Evolutionary conservation across 1,140 invertebrate genomes (phyloP).

Genomic region (Globodera ellingtonae): DNA sequence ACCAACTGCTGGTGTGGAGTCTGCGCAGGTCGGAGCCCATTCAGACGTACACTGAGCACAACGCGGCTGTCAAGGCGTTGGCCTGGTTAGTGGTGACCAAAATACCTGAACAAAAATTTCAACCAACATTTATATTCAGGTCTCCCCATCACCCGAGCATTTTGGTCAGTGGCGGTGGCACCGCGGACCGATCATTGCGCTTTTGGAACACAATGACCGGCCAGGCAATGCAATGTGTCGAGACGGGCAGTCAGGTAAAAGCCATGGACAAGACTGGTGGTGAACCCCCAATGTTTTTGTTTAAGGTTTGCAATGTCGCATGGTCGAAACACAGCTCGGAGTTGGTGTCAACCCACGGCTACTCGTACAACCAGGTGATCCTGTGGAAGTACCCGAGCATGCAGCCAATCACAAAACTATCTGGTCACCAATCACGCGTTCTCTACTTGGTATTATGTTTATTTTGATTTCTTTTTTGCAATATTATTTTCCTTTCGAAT

Average conservation of each 20-base stretch:
- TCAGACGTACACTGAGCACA: slow-evolving; percentile 94
- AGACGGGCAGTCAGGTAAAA: slow-evolving; percentile 83
- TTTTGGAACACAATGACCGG: slow-evolving; percentile 99
- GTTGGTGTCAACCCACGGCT: slow-evolving; percentile 90
- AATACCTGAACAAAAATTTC: too few relatives aligned
- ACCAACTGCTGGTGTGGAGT: slow-evolving; percentile 97
- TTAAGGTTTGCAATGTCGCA: slow-evolving; percentile 90
- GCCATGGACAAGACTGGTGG: neutral
- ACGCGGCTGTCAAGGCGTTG: slow-evolving; percentile 97
- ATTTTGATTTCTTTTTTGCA: neutral
- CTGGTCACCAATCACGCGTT: slow-evolving; percentile 94
- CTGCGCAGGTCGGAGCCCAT: slow-evolving; percentile 82
- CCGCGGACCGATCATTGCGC: slow-evolving; percentile 92
- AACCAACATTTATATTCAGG: neutral
- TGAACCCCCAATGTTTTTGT: neutral
- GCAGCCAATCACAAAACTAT: slow-evolving; percentile 94
- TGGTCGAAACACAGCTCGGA: slow-evolving; percentile 76
- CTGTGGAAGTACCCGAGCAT: slow-evolving; percentile 94
- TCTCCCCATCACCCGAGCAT: slow-evolving; percentile 76
- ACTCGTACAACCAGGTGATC: slow-evolving; percentile 92
- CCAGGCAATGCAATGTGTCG: slow-evolving; percentile 96
- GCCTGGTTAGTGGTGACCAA: slow-evolving; percentile 84
- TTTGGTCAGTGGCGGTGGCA: slow-evolving; percentile 91
- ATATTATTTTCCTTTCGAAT: too few relatives aligned
- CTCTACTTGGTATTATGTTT: slow-evolving; percentile 78